Evolutionary conservation across 92 coral and sea anemone genomes (phyloP).

Genomic region (Umimayanthus kanabou): DNA sequence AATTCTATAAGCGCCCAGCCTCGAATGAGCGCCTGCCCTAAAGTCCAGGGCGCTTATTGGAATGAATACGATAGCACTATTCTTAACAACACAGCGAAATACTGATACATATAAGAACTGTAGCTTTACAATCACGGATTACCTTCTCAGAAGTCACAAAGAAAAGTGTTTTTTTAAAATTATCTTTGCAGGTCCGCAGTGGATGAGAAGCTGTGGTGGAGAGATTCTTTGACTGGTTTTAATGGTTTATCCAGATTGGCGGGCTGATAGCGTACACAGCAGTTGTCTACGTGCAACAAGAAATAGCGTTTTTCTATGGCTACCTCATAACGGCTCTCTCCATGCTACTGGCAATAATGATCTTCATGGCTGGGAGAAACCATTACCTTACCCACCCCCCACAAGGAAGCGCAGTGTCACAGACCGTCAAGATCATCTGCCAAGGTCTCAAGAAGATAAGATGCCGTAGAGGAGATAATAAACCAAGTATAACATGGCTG

Average conservation of each 20-base stretch:
- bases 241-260: slow-evolving; percentile 73
- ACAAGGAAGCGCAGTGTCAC: slow-evolving; percentile 50
- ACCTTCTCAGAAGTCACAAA: no score
- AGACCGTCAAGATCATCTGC: slow-evolving; percentile 48
- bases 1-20: no score
- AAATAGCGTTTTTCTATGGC: slow-evolving; percentile 65
- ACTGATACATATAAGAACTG: no score
- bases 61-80: no score
- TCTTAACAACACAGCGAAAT: no score
- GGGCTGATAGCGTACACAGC: slow-evolving; percentile 58
- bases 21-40: no score
- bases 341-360: slow-evolving; percentile 42
- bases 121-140: no score
- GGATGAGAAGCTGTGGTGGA: slow-evolving; percentile 43
- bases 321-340: slow-evolving; percentile 59
- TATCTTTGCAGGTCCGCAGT: slow-evolving; percentile 39
- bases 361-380: slow-evolving; percentile 61
- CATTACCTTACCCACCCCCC: slow-evolving; percentile 49
- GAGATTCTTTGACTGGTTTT: slow-evolving; percentile 74
- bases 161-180: background rate
- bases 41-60: no score
- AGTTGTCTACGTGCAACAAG: slow-evolving; percentile 73
- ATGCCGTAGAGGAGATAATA: background rate
- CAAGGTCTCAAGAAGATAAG: slow-evolving; percentile 1
- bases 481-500: background rate